phyloP scores from a whole-genome alignment of 1,140 invertebrate genomes.

The Bombus balteatus region DNA sequence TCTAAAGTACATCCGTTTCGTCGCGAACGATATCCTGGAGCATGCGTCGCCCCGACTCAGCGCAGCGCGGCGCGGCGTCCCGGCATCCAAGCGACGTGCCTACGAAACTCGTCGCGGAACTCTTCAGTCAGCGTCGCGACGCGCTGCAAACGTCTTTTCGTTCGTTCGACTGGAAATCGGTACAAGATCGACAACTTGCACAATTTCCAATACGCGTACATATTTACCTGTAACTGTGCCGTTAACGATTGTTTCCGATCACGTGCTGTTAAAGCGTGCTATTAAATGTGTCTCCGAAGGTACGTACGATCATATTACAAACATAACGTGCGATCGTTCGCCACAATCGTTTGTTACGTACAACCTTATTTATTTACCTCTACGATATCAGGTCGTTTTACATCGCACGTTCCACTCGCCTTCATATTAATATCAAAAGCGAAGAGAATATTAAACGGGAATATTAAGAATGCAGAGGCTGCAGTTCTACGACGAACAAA shows the following conservation, averaged over 20 bases:
- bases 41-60: conserved; percentile 48
- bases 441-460: no score
- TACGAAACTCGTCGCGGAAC: conserved; percentile 42
- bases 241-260: background rate
- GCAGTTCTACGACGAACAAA: no score
- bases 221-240: no score
- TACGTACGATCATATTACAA: background rate
- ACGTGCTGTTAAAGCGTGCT: background rate
- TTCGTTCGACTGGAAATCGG: background rate
- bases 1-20: background rate
- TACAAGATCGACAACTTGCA: no score
- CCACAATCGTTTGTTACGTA: no score
- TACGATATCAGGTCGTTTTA: no score
- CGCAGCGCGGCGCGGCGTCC: conserved; percentile 14
- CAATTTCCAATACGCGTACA: background rate
- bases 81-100: conserved; percentile 31
- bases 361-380: no score
- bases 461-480: no score
- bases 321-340: no score
- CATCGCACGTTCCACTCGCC: no score
- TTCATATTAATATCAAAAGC: no score
- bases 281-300: background rate
- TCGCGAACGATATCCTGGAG: conserved; percentile 13
- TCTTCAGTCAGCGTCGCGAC: conserved; percentile 66
- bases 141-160: conserved; percentile 47